Conservation (phyloP, 2,797 vertebrate species). For the Caiman crocodilus region DNA sequence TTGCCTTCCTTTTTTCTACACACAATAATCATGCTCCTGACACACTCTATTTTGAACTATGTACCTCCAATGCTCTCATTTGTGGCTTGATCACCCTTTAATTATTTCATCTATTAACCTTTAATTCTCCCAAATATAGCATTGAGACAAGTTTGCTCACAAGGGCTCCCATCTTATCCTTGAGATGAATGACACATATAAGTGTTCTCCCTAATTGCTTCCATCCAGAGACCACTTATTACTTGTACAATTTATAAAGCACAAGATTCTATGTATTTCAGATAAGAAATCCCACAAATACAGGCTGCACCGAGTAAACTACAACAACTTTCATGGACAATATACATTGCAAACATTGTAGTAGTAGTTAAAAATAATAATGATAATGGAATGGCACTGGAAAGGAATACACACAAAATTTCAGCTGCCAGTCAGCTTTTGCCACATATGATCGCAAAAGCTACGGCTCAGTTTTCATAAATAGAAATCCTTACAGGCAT, state of each 20-base stretch:
- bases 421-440: background rate
- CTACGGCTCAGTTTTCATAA: background rate
- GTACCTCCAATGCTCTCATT: background rate
- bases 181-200: background rate
- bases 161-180: background rate
- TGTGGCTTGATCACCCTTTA: background rate
- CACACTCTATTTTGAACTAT: background rate
- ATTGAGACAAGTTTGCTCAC: background rate
- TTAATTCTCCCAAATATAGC: background rate
- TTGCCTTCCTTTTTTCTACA: background rate
- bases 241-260: background rate
- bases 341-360: background rate
- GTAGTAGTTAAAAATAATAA: background rate
- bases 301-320: background rate
- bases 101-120: background rate
- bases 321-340: background rate
- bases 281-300: background rate
- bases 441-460: fast-evolving
- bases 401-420: background rate
- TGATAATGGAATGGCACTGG: background rate
- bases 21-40: background rate
- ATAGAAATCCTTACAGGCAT: background rate
- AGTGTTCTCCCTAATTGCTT: background rate
- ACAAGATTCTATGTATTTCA: background rate
- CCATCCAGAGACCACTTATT: background rate